A percentile compares a stretch with the other conserved stretches of the same genome.
These are phyloP conservation scores for Meiosimyza platycephala DNA, from an alignment of 2,888 invertebrate genomes.

Conservation along the genomic window DNA sequence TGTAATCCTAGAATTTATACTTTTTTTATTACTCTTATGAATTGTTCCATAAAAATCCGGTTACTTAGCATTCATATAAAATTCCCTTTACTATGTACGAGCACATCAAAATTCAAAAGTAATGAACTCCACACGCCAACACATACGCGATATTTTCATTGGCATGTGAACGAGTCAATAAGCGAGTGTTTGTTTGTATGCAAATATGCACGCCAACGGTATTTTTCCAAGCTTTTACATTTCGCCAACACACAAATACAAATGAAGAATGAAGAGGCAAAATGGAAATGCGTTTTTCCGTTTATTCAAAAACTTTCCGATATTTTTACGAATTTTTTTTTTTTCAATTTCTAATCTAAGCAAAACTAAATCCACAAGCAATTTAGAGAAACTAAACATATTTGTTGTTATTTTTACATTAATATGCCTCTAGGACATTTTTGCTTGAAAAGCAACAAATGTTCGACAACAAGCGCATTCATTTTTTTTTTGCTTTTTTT, in stretches of 20 bases:
- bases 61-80: neutral
- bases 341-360: too few relatives aligned
- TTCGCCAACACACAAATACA: neutral
- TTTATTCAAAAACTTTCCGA: neutral
- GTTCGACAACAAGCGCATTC: neutral
- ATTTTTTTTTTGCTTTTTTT: neutral
- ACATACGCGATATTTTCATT: too few relatives aligned
- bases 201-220: too few relatives aligned
- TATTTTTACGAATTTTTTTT: too few relatives aligned
- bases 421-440: conserved; percentile 24
- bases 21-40: too few relatives aligned
- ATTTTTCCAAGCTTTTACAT: too few relatives aligned
- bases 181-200: too few relatives aligned
- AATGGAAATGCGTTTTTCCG: conserved; percentile 2
- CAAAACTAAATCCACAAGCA: too few relatives aligned
- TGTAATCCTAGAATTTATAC: too few relatives aligned
- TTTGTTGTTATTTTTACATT: conserved; percentile 28
- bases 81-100: neutral
- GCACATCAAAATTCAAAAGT: too few relatives aligned
- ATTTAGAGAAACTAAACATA: neutral
- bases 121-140: too few relatives aligned
- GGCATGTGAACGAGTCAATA: too few relatives aligned
- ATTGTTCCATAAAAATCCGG: conserved; percentile 29
- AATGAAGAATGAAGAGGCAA: neutral
- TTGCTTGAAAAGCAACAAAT: neutral